Conservation (phyloP, 2,888 invertebrate species). For the Podabrus alpinus region DNA sequence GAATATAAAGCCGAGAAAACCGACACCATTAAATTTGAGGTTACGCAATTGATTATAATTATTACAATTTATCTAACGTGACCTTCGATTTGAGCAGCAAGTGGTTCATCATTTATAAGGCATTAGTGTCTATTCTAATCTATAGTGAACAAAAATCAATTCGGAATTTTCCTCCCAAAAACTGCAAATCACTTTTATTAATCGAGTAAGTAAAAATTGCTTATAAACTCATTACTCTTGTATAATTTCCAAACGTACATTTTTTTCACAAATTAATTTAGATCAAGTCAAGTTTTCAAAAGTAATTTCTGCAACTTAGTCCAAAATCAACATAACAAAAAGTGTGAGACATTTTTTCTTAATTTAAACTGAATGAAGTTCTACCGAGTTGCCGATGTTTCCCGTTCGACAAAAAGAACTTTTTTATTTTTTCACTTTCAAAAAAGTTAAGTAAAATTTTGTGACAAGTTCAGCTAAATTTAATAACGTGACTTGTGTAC, state of each 20-base stretch:
- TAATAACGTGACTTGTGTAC: not conserved
- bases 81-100: slow-evolving; percentile 21
- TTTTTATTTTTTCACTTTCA: not conserved
- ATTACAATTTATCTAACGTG: not conserved
- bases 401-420: not conserved
- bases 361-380: not conserved
- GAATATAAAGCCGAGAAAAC: not conserved
- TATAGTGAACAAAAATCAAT: slow-evolving; percentile 14
- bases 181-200: not conserved
- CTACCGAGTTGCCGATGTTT: not conserved
- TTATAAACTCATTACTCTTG: not conserved
- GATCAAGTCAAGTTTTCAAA: not conserved
- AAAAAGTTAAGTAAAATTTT: not conserved
- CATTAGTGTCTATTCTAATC: slow-evolving; percentile 17
- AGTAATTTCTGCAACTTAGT: not conserved
- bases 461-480: not conserved
- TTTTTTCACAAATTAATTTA: not conserved
- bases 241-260: not conserved
- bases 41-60: not conserved
- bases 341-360: not conserved
- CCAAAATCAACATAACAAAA: not conserved
- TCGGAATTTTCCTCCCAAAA: not conserved
- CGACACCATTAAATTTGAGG: not conserved
- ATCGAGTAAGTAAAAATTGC: not conserved
- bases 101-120: slow-evolving; percentile 26